Evolutionary conservation across 2,797 vertebrate genomes (phyloP).

Genomic region (Cynodonichthys magdalenae): DNA sequence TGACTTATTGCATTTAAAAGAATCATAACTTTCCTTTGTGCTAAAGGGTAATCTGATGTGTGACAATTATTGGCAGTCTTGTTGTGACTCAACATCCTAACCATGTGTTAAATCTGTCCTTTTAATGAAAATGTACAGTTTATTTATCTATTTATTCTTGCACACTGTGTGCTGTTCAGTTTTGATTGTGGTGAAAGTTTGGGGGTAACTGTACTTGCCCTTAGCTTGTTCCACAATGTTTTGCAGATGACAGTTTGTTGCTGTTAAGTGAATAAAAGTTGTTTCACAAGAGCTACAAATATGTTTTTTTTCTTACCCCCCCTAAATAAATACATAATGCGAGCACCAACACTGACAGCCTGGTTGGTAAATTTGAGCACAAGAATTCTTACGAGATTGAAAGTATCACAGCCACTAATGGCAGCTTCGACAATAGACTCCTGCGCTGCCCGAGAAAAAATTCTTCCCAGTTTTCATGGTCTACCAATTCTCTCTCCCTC

Average conservation of each 20-base stretch:
- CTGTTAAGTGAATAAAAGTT: constrained; percentile 94
- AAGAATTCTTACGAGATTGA: constrained; percentile 70
- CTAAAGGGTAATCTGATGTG: constrained; percentile 42
- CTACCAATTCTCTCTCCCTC: constrained; percentile 70
- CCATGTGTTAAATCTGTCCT: constrained; percentile 67
- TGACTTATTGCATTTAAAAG: constrained; percentile 64
- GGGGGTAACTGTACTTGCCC: constrained; percentile 45
- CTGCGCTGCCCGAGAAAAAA: constrained; percentile 65
- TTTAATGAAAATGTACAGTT: constrained; percentile 71
- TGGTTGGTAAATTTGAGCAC: constrained; percentile 52
- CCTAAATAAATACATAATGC: constrained; percentile 15
- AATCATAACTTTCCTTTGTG: constrained; percentile 71
- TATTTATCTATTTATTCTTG: constrained; percentile 69
- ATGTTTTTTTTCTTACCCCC: constrained; percentile 36
- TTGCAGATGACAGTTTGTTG: constrained; percentile 89
- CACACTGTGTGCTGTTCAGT: constrained; percentile 81
- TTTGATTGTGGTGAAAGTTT: constrained; percentile 44
- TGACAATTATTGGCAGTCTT: constrained; percentile 68
- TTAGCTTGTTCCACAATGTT: constrained; percentile 86
- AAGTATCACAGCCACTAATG: constrained; percentile 64
- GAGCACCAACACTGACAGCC: constrained; percentile 33
- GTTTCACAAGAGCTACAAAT: constrained; percentile 72
- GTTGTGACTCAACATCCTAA: constrained; percentile 83
- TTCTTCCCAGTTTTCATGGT: constrained; percentile 77
- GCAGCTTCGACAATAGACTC: constrained; percentile 71